Percentiles rank a stretch among this genome's conserved stretches.
Conservation (phyloP, 1,140 invertebrate species). For the Drosophila sturtevanti region DNA sequence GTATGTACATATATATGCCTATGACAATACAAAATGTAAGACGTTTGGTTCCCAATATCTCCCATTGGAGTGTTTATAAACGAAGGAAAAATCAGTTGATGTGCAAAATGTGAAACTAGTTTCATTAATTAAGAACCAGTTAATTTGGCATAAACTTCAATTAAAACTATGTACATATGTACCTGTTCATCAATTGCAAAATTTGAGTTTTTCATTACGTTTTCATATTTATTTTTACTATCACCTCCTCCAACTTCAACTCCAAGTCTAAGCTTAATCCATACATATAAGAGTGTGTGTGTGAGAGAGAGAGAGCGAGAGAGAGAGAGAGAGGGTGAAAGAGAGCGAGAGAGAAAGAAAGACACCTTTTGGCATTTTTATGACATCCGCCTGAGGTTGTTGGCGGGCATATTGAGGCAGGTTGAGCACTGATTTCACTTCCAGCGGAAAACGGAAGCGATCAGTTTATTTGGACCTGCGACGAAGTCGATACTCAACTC, state of each 20-base stretch:
- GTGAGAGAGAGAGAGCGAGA: not conserved
- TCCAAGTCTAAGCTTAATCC: not conserved
- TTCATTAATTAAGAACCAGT: not conserved
- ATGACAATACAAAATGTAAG: too few species aligned
- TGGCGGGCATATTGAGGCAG: slow-evolving; percentile 12
- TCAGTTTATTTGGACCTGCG: slow-evolving; percentile 39
- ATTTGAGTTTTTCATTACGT: not conserved
- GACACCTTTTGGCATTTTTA: slow-evolving; percentile 65
- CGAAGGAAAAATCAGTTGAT: not conserved
- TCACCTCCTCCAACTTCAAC: not conserved
- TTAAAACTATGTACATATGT: not conserved
- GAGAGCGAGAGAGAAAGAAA: not conserved
- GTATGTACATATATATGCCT: too few species aligned
- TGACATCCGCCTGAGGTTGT: slow-evolving; percentile 56
- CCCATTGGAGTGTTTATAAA: not conserved
- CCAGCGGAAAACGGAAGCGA: slow-evolving; percentile 78
- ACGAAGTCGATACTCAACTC: slow-evolving; percentile 39
- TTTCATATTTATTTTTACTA: not conserved
- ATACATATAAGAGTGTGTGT: too few species aligned
- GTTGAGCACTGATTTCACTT: slow-evolving; percentile 66
- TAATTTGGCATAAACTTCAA: not conserved
- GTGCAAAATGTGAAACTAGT: not conserved
- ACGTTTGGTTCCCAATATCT: too few species aligned
- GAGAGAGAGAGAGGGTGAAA: too few species aligned
- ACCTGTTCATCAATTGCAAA: not conserved